phyloP scores from a whole-genome alignment of 2,113 vertebrate species.

The Deroptyus accipitrinus region DNA sequence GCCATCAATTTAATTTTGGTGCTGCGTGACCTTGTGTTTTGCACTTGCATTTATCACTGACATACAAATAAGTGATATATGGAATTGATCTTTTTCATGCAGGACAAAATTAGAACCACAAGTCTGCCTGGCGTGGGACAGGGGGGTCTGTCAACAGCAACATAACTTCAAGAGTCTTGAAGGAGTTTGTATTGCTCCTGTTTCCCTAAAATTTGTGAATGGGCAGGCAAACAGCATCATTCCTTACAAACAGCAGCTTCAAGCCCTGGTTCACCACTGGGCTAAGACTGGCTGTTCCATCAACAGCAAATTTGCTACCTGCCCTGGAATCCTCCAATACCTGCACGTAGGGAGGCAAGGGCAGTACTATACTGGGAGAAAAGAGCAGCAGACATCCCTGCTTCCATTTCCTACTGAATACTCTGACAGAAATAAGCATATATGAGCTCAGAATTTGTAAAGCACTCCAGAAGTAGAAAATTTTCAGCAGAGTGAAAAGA shows the following conservation, averaged over 20 bases:
- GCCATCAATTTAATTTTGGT: neutral
- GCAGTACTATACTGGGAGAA: neutral
- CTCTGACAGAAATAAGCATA: neutral
- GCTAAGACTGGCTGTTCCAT: neutral
- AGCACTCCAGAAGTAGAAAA: neutral
- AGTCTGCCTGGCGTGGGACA: too few relatives aligned
- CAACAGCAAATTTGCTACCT: neutral
- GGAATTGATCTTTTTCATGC: neutral
- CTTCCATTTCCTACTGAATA: neutral
- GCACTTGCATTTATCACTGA: neutral
- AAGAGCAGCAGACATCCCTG: neutral
- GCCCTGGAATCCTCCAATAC: neutral
- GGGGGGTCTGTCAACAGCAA: neutral
- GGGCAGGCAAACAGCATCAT: neutral
- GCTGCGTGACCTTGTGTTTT: neutral
- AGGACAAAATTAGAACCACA: neutral
- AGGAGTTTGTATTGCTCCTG: neutral
- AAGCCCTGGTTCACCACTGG: neutral
- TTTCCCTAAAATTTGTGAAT: neutral
- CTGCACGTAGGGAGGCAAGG: neutral
- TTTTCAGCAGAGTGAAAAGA: neutral
- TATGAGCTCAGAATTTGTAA: neutral
- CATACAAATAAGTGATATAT: neutral
- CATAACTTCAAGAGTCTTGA: neutral
- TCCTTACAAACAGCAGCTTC: neutral